These are phyloP conservation scores for Lutraria rhynchaena DNA, from an alignment of 1,140 invertebrate species.

Conservation along the genomic window DNA sequence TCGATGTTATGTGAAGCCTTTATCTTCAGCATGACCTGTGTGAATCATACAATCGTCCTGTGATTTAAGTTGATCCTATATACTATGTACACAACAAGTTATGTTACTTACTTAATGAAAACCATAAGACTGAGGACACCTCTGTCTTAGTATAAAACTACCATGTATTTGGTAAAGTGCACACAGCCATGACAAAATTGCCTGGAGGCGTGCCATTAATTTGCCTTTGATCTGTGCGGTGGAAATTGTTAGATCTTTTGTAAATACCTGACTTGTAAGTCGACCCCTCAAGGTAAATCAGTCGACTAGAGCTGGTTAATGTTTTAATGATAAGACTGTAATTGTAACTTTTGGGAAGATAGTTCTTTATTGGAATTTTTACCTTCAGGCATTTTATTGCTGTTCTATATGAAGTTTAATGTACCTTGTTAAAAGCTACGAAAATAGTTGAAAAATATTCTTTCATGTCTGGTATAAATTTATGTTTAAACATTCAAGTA, in stretches of 20 bases:
- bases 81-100: too few species aligned
- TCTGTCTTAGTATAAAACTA: slow-evolving; percentile 22
- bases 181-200: slow-evolving; percentile 47
- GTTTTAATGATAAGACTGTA: slow-evolving; percentile 34
- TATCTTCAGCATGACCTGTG: too few species aligned
- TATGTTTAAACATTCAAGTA: too few species aligned
- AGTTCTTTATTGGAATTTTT: neutral
- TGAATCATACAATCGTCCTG: too few species aligned
- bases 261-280: slow-evolving; percentile 45
- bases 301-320: slow-evolving; percentile 19
- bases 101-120: too few species aligned
- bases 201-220: slow-evolving; percentile 51
- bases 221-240: slow-evolving; percentile 53
- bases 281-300: slow-evolving; percentile 36
- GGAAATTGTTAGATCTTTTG: slow-evolving; percentile 56
- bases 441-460: neutral
- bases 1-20: too few species aligned
- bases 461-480: neutral
- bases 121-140: slow-evolving; percentile 29
- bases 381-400: neutral
- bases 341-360: neutral
- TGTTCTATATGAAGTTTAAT: neutral
- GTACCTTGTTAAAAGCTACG: neutral
- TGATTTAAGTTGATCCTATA: too few species aligned
- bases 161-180: slow-evolving; percentile 30